A percentile compares a stretch with the other conserved stretches of the same genome.
Evolutionary conservation across 2,888 invertebrate genomes (phyloP).

Genomic region (Sinhomidia bicolor): DNA sequence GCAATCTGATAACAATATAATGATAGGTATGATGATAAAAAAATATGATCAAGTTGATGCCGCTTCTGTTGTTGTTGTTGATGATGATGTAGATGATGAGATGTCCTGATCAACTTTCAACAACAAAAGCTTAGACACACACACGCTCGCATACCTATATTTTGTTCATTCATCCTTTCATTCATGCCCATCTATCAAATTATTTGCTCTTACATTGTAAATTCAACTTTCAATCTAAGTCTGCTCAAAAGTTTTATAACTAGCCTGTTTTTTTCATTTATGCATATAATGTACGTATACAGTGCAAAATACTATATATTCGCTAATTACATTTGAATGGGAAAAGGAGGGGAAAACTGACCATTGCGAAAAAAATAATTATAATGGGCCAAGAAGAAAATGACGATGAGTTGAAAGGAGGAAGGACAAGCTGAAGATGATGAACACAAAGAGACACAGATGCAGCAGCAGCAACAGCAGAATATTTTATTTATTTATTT

Average conservation of each 20-base stretch:
- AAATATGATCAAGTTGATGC: slow-evolving; percentile 29
- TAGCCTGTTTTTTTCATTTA: not conserved
- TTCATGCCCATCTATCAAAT: not conserved
- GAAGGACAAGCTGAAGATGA: slow-evolving; percentile 29
- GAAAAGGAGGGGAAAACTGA: slow-evolving; percentile 63
- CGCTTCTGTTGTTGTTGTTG: slow-evolving; percentile 43
- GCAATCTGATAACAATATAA: slow-evolving; percentile 54
- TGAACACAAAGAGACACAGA: slow-evolving; percentile 28
- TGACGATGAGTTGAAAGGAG: slow-evolving; percentile 30
- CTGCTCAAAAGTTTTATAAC: not conserved
- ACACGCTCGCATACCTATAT: not conserved
- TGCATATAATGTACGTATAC: not conserved
- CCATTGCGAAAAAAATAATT: slow-evolving; percentile 45
- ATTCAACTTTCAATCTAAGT: not conserved
- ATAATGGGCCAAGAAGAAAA: slow-evolving; percentile 33
- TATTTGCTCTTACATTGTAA: slow-evolving; percentile 4
- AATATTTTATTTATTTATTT: not conserved
- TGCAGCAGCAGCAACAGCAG: slow-evolving; percentile 30
- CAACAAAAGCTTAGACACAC: slow-evolving; percentile 36
- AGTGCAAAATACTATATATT: slow-evolving; percentile 8
- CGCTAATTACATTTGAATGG: slow-evolving; percentile 65
- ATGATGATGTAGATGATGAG: slow-evolving; percentile 41
- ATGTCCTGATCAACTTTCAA: slow-evolving; percentile 61
- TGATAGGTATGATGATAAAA: slow-evolving; percentile 32
- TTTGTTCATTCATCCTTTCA: not conserved